Base-by-base conservation (phyloP, 2,113 vertebrate species). In the Clinocottus analis region DNA sequence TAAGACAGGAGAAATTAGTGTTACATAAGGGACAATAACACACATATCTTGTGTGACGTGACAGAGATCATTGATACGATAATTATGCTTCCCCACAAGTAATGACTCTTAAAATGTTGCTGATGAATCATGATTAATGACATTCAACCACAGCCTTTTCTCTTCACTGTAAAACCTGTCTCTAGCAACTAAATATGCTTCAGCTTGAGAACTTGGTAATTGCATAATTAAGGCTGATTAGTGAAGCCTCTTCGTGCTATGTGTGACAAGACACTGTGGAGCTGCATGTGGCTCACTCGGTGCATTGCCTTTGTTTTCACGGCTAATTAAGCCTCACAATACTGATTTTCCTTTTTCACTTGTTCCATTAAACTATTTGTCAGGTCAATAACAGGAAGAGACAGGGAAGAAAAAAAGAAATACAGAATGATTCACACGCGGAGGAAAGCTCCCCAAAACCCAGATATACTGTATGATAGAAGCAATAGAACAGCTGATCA, bases 181-280 rank as follows among this genome's bases (percentile, higher is more conserved):
- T 9, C 3, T 12, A 41, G 68, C 60, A 72, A 63, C 23, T 67
- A 69, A 29, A 75, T n/a, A n/a, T n/a, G n/a, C n/a, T n/a, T n/a
- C n/a, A n/a, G n/a, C n/a, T n/a, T n/a, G n/a, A n/a, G 56, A 76
- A 72, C 56, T 78, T 51, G 31, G 35, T 85, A 60, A 86, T 85
- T 61, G 75, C 16, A 70, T 77, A 59, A 84, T 87, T 80, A 81
- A 49, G 35, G 33, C 41, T 86, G 84, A 90, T 89, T 83, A 85
- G 64, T 58, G 25, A 70, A 78, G 77, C 80, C 39, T 80, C 16
- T 58, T 31, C 51, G 59, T 23, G 33, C 58, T 81, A 39, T 41
- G 59, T 47, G 51, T 9, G 64, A 65, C 62, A 19, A 64, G 25
- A 53, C 39, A 35, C 33, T 16, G 7, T 3, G 19, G 12, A 65